Evolutionary conservation across 2,797 vertebrate species (phyloP), one percentile per base, ranked within the genome.

Genomic region (Otolemur crassicaudatus): DNA sequence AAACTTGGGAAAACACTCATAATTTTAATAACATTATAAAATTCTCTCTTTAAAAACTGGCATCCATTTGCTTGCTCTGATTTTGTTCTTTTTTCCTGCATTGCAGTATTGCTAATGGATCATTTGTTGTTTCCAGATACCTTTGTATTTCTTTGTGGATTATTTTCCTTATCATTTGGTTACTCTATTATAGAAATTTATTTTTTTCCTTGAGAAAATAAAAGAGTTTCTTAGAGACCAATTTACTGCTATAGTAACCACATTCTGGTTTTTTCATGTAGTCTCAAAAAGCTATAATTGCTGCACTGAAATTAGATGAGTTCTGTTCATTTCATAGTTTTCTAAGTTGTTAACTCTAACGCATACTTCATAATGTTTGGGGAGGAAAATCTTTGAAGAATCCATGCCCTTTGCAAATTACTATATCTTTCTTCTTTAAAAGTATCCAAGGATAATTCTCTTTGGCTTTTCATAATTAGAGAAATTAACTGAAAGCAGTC

Each of bases 231-330:
- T 75, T 84, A 31, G 92, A 97, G 92, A 94, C 92, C 91, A 96
- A 97, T 97, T 97, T 97, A 96, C 95, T 98, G 91, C 75, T 96
- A 65, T 96, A 97, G 96, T 86, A 98, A 91, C 77, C 91, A 29
- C 95, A 96, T 95, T 96, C 96, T 60, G 58, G 1, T 12, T 97
- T 88, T 93, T 72, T 91, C 43, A 92, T 97, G 65, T 96, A 95
- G 95, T 97, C 94, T 82, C 93, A 58, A 95, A 91, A 96, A 97
- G 73, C 76, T 96, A 95, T 96, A 95, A 97, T 97, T 98, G 83
- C 46, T 90, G 90, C 63, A 37, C 0, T 3, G 96, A 97, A 98
- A 97, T 91, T 29, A 95, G 95, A 95, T 79, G 72, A 94, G 90
- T 97, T 97, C 91, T 80, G 94, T 97, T 98, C 73, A 46, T 97